Evolutionary conservation across 2,797 vertebrate genomes (phyloP).

Genomic region (Eulemur coronatus): DNA sequence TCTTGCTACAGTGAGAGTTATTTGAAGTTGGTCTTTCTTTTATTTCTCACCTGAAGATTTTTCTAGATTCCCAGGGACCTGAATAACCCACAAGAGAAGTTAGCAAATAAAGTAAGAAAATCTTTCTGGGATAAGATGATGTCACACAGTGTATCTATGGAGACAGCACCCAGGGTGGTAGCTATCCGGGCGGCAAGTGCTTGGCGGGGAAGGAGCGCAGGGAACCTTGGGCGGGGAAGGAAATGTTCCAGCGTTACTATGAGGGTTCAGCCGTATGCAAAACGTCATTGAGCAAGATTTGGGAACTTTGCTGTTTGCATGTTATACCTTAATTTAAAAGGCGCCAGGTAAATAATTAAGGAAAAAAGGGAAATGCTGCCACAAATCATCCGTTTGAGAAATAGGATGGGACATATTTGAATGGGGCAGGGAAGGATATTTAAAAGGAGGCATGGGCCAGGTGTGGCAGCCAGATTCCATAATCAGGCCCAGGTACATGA

Average conservation of each 20-base stretch:
- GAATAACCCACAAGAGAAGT: neutral
- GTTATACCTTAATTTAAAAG: neutral
- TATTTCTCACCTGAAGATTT: neutral
- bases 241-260: fast-evolving
- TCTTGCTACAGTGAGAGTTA: neutral
- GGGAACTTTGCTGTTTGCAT: neutral
- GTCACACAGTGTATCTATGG: fast-evolving
- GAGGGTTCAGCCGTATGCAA: too few relatives aligned
- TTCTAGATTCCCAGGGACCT: neutral
- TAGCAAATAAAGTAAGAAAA: neutral
- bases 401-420: fast-evolving
- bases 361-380: neutral
- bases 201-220: fast-evolving
- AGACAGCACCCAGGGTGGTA: fast-evolving
- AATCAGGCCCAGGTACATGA: too few relatives aligned
- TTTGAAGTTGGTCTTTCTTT: neutral
- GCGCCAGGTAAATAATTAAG: neutral
- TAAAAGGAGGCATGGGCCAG: neutral
- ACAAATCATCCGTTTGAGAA: neutral
- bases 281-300: neutral
- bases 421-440: fast-evolving
- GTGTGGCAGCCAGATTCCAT: fast-evolving
- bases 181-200: fast-evolving
- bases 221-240: fast-evolving
- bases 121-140: neutral